Conservation (phyloP, 2,113 vertebrate species). For the Aleadryas rufinucha region DNA sequence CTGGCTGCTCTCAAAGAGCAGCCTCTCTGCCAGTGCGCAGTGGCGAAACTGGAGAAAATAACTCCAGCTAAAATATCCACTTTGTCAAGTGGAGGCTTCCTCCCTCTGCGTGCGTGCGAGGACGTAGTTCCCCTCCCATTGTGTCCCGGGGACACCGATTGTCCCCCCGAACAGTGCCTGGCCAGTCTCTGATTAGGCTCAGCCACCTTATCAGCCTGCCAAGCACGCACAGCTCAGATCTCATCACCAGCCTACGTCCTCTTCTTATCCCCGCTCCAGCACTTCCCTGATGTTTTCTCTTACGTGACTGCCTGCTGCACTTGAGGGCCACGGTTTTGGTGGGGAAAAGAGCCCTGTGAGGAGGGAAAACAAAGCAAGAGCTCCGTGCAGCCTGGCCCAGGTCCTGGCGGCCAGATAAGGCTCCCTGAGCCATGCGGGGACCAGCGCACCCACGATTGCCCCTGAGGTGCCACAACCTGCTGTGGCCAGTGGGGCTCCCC, state of each 20-base stretch:
- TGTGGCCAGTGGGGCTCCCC: neutral
- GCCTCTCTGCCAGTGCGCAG: neutral
- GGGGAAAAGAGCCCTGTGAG: neutral
- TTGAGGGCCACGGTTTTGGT: neutral
- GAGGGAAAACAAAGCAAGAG: neutral
- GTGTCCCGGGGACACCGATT: neutral
- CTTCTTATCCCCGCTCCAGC: neutral
- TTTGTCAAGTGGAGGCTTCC: constrained; percentile 42
- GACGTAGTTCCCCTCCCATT: neutral
- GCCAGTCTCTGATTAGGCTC: neutral
- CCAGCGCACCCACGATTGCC: accelerated
- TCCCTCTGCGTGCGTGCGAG: neutral
- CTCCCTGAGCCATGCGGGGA: accelerated
- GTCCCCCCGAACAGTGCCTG: neutral
- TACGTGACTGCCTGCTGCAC: neutral
- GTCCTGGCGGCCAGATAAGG: neutral
- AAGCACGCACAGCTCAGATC: neutral
- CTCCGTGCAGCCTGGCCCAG: neutral
- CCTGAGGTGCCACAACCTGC: accelerated
- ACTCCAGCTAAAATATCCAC: neutral
- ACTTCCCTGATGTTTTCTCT: neutral
- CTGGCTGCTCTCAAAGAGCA: neutral
- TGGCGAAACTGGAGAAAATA: neutral
- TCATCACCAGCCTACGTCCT: neutral
- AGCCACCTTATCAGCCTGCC: neutral